Conservation (phyloP, 2,797 vertebrate genomes). For the Mormyrus proboscirostris region DNA sequence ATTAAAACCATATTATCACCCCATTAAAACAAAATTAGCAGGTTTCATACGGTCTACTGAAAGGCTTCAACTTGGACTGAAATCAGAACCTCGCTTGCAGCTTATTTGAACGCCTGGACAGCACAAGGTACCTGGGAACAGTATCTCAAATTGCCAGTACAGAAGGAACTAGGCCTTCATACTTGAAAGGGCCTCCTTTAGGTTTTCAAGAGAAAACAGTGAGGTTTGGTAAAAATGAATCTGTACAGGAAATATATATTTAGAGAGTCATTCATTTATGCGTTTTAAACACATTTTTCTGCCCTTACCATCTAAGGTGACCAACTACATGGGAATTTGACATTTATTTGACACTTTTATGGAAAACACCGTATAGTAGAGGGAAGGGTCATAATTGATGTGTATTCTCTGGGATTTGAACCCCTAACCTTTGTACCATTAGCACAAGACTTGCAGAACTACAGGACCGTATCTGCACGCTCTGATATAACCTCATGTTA, state of each 20-base stretch:
- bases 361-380: neutral
- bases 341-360: neutral
- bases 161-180: neutral
- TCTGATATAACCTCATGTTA: neutral
- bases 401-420: neutral
- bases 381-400: neutral
- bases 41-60: neutral
- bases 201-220: neutral
- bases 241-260: neutral
- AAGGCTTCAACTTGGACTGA: neutral
- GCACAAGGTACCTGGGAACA: neutral
- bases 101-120: neutral
- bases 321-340: neutral
- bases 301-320: neutral
- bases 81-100: neutral
- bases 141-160: neutral
- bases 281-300: neutral
- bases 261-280: neutral
- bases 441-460: neutral
- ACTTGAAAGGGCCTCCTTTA: neutral
- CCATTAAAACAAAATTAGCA: neutral
- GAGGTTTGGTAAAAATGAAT: neutral
- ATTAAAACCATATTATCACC: slow-evolving; percentile 6
- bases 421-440: neutral
- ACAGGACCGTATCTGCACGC: neutral